Evolutionary conservation across 1,140 invertebrate genomes (phyloP).

Genomic region (Oreohelix idahoensis): DNA sequence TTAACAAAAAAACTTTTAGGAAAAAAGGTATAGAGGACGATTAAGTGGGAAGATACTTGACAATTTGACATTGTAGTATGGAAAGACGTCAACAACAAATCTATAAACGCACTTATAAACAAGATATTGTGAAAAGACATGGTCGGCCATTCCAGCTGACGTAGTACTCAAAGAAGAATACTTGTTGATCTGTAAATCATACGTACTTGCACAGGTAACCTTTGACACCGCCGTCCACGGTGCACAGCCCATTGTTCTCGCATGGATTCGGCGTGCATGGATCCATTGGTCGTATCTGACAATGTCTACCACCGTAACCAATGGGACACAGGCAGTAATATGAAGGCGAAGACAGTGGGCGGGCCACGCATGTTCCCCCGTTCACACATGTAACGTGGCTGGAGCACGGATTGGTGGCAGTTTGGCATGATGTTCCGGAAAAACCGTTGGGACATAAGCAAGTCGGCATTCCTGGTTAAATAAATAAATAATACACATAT

Average conservation of each 20-base stretch:
- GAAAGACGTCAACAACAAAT: too few relatives aligned
- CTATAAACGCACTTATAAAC: too few relatives aligned
- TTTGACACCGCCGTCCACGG: not conserved
- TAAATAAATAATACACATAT: too few relatives aligned
- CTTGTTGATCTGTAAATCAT: too few relatives aligned
- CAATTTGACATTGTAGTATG: too few relatives aligned
- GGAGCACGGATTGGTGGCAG: not conserved
- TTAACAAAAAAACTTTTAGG: too few relatives aligned
- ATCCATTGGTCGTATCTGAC: slow-evolving; percentile 14
- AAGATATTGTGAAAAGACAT: too few relatives aligned
- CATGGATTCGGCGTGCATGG: slow-evolving; percentile 21
- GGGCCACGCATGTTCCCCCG: not conserved
- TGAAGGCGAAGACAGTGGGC: not conserved
- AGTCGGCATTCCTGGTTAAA: not conserved
- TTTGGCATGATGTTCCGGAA: not conserved
- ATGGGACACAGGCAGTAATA: not conserved
- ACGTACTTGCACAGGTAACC: slow-evolving; percentile 26
- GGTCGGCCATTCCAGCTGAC: too few relatives aligned
- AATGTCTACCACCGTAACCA: not conserved
- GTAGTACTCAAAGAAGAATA: too few relatives aligned
- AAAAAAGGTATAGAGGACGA: too few relatives aligned
- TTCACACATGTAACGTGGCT: not conserved
- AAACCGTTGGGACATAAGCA: not conserved
- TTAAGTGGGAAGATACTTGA: too few relatives aligned
- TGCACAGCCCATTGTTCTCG: not conserved